Evolutionary conservation across 2,113 vertebrate species (phyloP), one percentile per base, ranked within the genome.

Genomic region (Psilopogon haemacephalus): DNA sequence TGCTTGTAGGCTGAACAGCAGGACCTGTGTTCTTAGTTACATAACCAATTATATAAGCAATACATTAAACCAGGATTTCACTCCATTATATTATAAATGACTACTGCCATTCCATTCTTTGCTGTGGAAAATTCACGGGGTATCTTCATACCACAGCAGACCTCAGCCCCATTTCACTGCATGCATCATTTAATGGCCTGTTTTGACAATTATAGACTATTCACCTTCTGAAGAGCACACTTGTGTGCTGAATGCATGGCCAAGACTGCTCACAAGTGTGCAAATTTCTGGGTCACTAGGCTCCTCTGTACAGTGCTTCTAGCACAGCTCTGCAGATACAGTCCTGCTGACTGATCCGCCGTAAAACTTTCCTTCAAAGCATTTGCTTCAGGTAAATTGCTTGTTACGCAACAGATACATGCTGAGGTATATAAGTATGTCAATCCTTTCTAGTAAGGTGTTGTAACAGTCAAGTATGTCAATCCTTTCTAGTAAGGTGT

Each of bases 241-340:
- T 33, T 8, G 1, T 6, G 44, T 5, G 5, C 46, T 46, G 32
- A 80, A 52, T 0, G 6, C 8, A 6, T 2, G 15, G 52, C 37
- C 35, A 58, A 38, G 30, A 35, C n/a, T 48, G 65, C 46, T 50
- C 50, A 33, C 9, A 52, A 52, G 16, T 12, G 11, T 19, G 19
- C 52, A 48, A 33, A 64, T 19, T 32, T 58, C 73, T 82, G 27
- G 71, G 74, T 48, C 88, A 42, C 5, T 0, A 1, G 48, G 63
- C 3, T 11, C 12, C 28, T 59, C 14, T 1, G 1, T 23, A 33
- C 20, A 35, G 20, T 11, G 54, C 48, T 83, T 40, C 38, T 3
- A 33, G 63, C 33, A 37, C 6, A 86, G 70, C 60, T 70, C 58
- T 60, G 44, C 32, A 6, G 2, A 7, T 8, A 35, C 37, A 54